Percentiles rank a stretch among this genome's conserved stretches.
These are phyloP conservation scores for Alcis repandata DNA, from an alignment of 2,888 invertebrate genomes.

Conservation along the genomic window DNA sequence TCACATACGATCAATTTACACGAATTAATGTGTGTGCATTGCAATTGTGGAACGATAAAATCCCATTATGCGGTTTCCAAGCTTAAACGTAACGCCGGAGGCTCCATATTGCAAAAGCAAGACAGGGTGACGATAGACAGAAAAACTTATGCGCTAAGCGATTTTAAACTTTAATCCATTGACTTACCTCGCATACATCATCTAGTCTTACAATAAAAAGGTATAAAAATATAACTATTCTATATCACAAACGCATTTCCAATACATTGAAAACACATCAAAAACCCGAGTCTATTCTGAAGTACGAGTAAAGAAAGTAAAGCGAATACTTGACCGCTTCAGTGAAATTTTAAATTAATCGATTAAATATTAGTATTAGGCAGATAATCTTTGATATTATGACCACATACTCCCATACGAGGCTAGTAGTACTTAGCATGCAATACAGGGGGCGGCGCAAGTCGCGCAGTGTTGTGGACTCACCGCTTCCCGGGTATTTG, in stretches of 20 bases:
- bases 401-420: conserved; percentile 85
- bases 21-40: conserved; percentile 27
- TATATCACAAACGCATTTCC: conserved; percentile 29
- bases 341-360: conserved; percentile 48
- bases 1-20: conserved; percentile 34
- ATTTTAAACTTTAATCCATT: conserved; percentile 48
- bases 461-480: conserved; percentile 56
- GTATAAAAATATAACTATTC: conserved; percentile 34
- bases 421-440: conserved; percentile 67
- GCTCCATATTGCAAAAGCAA: conserved; percentile 63
- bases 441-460: conserved; percentile 59
- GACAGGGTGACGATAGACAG: conserved; percentile 70
- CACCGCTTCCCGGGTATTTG: conserved; percentile 91
- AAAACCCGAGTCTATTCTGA: conserved; percentile 45
- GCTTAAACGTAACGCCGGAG: conserved; percentile 40
- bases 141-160: conserved; percentile 53
- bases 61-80: conserved; percentile 41
- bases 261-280: conserved; percentile 30
- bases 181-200: conserved; percentile 60
- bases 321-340: conserved; percentile 66
- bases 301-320: conserved; percentile 54
- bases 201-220: conserved; percentile 30
- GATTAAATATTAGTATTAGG: conserved; percentile 64
- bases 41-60: conserved; percentile 28
- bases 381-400: conserved; percentile 81